Conservation (phyloP, 2,113 vertebrate genomes). For the Passer montanus region DNA sequence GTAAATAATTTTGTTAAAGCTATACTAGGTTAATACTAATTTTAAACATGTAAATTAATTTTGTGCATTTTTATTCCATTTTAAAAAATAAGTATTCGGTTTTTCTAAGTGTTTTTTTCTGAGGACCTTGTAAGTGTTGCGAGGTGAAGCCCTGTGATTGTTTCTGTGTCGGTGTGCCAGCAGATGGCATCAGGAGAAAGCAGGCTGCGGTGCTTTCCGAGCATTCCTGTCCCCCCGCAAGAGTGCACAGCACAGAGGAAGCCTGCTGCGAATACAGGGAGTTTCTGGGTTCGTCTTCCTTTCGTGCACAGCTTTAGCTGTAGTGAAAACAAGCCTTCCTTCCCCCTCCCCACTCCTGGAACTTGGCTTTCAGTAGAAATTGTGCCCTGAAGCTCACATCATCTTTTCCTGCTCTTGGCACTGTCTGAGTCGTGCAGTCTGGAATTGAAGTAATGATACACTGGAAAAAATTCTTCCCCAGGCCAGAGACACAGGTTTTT, state of each 20-base stretch:
- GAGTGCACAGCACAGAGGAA: rapidly evolving
- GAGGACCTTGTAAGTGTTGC: not conserved
- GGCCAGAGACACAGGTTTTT: not conserved
- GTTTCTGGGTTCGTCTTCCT: not conserved
- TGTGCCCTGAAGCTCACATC: not conserved
- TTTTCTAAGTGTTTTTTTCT: not conserved
- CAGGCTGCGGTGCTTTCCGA: rapidly evolving
- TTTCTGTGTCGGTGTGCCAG: not conserved
- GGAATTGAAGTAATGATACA: not conserved
- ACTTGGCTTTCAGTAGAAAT: not conserved
- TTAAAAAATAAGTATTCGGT: not conserved
- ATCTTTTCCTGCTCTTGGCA: not conserved
- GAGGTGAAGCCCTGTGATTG: not conserved
- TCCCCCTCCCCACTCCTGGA: too few relatives aligned
- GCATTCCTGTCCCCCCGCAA: not conserved
- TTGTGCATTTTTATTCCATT: not conserved
- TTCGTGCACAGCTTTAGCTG: not conserved
- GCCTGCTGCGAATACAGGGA: rapidly evolving
- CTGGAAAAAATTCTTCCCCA: conserved; percentile 12
- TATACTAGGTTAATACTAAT: not conserved
- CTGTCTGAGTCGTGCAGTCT: not conserved
- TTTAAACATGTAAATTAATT: not conserved
- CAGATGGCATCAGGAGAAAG: conserved; percentile 16
- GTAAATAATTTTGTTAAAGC: not conserved
- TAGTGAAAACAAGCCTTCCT: not conserved